Evolutionary conservation across 2,888 invertebrate species (phyloP), one percentile per base, ranked within the genome.

Genomic region (Zonitis immaculata): DNA sequence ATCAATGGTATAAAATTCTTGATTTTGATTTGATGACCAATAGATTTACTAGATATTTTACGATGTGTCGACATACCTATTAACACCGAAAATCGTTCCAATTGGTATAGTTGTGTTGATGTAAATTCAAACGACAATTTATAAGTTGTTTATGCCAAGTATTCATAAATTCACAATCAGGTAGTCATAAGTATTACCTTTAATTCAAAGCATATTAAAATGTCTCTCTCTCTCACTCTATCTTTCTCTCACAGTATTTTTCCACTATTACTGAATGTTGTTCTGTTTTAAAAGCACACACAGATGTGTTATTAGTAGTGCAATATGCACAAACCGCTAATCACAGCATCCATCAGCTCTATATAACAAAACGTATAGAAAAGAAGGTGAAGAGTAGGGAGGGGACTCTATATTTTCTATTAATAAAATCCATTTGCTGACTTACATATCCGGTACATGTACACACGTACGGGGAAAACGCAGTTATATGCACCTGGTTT

Each of bases 271-370:
- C n/a, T n/a, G n/a, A n/a, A 8, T 35, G 9, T 16, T 3, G 12
- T 2, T 18, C 4, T 35, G 5, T 35, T 35, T 16, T 9, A 35
- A 35, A 35, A 35, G 18, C 18, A 35, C 16, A 28, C 20, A 32
- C 32, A 32, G 25, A 43, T 44, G 50, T 44, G 47, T 46, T 49
- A 39, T 49, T 56, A 62, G 57, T 42, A 27, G 27, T 27, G 58
- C 61, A 63, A 62, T 64, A 61, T 62, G 63, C 63, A 64, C 60
- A 59, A 59, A 56, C 50, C 55, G 59, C 66, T 66, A 66, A 66
- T 66, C 64, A 65, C 64, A 56, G 65, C 64, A 64, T 66, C 64
- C 62, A 66, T 66, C 66, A 66, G 56, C 45, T 35, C 27, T 2
- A n/a, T n/a, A n/a, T n/a, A 4, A 27, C 6, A 35, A 16, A 35